phyloP scores from a whole-genome alignment of 2,113 vertebrate species.

The Porphyrio hochstetteri region DNA sequence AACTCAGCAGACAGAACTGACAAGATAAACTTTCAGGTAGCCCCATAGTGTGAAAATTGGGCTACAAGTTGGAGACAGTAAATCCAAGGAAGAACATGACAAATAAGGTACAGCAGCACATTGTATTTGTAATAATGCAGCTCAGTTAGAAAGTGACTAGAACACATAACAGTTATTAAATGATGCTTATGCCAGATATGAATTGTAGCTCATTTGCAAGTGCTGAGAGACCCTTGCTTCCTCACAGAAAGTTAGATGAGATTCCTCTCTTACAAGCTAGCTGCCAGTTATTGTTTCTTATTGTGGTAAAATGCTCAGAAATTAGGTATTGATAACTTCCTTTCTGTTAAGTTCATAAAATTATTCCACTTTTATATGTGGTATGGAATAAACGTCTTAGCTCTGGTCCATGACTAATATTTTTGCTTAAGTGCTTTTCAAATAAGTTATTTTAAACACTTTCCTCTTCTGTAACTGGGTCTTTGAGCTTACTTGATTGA shows the following conservation, averaged over 20 bases:
- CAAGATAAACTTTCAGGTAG: neutral
- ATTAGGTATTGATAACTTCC: neutral
- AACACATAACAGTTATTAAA: conserved; percentile 39
- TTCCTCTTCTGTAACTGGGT: neutral
- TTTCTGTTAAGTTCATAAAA: neutral
- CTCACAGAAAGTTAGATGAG: neutral
- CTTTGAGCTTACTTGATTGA: neutral
- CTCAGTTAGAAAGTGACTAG: conserved; percentile 48
- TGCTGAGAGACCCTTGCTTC: conserved; percentile 1
- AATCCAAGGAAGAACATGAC: neutral
- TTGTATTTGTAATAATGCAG: neutral
- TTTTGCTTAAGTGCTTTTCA: neutral
- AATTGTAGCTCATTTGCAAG: neutral
- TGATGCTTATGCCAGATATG: neutral
- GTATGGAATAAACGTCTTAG: neutral
- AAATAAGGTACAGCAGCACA: neutral
- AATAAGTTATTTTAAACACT: neutral
- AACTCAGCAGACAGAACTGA: neutral
- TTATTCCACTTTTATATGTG: neutral
- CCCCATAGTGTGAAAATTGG: neutral
- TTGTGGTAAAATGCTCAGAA: neutral
- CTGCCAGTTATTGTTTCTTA: conserved; percentile 5
- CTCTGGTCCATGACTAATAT: neutral
- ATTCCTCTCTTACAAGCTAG: neutral
- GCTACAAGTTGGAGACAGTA: neutral